Percentiles rank a stretch among this genome's conserved stretches.
Conservation (phyloP, 2,797 vertebrate species). For the Rhinella marina region DNA sequence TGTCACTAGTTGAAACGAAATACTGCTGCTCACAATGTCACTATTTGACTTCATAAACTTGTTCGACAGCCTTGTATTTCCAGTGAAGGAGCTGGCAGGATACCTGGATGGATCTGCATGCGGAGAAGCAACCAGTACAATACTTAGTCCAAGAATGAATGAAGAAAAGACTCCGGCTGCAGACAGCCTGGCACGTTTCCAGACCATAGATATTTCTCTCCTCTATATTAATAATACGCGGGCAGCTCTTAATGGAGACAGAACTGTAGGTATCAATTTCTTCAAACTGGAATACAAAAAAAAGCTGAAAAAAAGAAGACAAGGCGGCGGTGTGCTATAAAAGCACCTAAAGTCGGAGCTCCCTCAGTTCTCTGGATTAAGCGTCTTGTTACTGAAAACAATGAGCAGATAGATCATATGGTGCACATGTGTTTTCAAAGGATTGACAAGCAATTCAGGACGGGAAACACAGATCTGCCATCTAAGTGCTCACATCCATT, state of each 20-base stretch:
- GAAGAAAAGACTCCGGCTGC: conserved; percentile 33
- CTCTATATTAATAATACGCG: conserved; percentile 59
- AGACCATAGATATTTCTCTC: conserved; percentile 37
- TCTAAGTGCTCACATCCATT: conserved; percentile 74
- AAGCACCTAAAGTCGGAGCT: conserved; percentile 45
- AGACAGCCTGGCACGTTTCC: conserved; percentile 36
- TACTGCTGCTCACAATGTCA: conserved; percentile 20
- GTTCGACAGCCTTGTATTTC: conserved; percentile 16
- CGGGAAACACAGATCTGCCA: conserved; percentile 69
- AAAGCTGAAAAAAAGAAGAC: conserved; percentile 2
- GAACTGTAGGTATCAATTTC: conserved; percentile 58
- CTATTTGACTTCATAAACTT: conserved; percentile 53
- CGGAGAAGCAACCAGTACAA: conserved; percentile 2
- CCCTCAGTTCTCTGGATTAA: conserved; percentile 59
- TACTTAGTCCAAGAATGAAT: conserved; percentile 24
- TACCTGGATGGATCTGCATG: conserved; percentile 26
- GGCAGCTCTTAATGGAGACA: conserved; percentile 54
- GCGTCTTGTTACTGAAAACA: conserved; percentile 67
- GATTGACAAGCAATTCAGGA: conserved; percentile 73
- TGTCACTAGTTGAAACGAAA: neutral
- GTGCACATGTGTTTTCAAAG: conserved; percentile 70
- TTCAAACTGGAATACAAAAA: conserved; percentile 57
- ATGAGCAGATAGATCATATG: conserved; percentile 61
- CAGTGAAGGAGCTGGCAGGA: conserved; percentile 41
- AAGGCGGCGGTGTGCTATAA: conserved; percentile 57